Base-by-base conservation (phyloP, 2,888 invertebrate species). In the Cantharis nigra region DNA sequence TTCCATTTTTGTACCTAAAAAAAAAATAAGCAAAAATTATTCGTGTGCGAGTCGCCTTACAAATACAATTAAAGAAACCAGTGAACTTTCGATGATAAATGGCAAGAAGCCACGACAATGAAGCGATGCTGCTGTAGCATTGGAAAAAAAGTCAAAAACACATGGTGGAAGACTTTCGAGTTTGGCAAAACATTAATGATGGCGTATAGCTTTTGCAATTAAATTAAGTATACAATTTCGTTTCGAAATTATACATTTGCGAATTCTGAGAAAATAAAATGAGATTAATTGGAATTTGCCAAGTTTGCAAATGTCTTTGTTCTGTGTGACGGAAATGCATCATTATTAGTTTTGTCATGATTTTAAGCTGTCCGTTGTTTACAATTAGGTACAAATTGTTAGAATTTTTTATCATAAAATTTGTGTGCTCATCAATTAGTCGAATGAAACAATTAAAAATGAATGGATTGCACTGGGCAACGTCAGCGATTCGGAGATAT, bases 1-100 rank as follows among this genome's bases (percentile, higher is more conserved):
- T 90, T 70, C 92, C 93, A 85, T 94, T 94, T 89, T 95, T 95
- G 86, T 92, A 93, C 95, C 95, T 95, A 90, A 3, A 89, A 89
- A 78, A n/a, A 16, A 16, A 78, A 9, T 28, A 28, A 9, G 3
- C 28, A 0, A 23, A 9, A 3, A 11, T 30, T 30, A 30, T 11
- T 11, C 30, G 11, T 49, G 13, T n/a, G 33, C 5, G 5, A 49
- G 33, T 33, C 4, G 33, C 33, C 33, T 33, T 13, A 33, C 7
- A 26, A 26, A 26, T 26, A 26, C 13, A 16, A 16, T 16, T 16
- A 33, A 33, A 3, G 33, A 33, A 49, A 49, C n/a, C n/a, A 49
- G 13, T 49, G 33, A 49, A 49, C 33, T 33, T 33, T 33, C n/a
- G 33, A 49, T 49, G 33, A 49, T 49, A 49, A 49, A 49, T 49